Conservation (phyloP, 2,797 vertebrate species). For the Phyllotis vaccarum region DNA sequence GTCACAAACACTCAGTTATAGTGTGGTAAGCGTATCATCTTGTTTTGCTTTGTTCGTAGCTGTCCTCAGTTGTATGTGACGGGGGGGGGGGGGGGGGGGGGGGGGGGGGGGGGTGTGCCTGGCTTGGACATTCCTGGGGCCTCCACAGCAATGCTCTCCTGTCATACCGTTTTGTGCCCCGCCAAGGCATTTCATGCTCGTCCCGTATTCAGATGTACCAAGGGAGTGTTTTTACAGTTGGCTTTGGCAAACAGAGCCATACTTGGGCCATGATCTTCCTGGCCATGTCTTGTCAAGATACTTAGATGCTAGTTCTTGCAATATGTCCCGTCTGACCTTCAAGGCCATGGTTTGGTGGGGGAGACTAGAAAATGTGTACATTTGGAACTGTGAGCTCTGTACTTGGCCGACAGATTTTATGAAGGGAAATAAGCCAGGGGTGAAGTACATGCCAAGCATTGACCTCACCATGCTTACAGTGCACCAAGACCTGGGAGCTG, state of each 20-base stretch:
- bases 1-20: not conserved
- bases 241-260: not conserved
- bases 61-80: too few species aligned
- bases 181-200: not conserved
- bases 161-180: not conserved
- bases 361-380: not conserved
- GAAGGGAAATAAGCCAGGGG: too few species aligned
- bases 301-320: not conserved
- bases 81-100: rapidly evolving
- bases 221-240: not conserved
- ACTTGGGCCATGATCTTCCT: not conserved
- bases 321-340: not conserved
- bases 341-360: not conserved
- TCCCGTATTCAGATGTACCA: not conserved
- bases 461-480: not conserved
- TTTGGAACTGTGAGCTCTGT: not conserved
- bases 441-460: not conserved
- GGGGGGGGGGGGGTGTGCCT: not conserved
- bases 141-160: not conserved
- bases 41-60: too few species aligned
- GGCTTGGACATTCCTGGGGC: not conserved
- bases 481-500: not conserved
- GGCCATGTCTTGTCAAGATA: not conserved
- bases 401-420: not conserved
- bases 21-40: not conserved